Base-by-base conservation (phyloP, 2,888 invertebrate species). In the Drosophila meridiana region DNA sequence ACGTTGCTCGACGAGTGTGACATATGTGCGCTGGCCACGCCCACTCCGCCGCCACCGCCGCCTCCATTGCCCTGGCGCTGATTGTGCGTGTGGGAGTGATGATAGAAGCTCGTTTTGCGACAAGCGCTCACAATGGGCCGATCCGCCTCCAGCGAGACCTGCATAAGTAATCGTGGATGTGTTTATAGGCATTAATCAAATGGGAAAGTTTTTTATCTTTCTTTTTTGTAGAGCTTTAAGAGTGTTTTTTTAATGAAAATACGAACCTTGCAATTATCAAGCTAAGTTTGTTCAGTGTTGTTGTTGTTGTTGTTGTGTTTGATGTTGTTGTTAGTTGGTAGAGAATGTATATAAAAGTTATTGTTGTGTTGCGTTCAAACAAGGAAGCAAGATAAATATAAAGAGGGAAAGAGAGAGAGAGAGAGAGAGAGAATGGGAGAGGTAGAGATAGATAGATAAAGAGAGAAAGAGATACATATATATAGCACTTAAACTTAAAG, bases 1-100 rank as follows among this genome's bases (percentile, higher is more conserved):
- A 97, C 96, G 92, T 96, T 96, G 83, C 95, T 96, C 58, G 96
- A 96, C 56, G 96, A 94, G 80, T 95, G 95, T 40, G 96, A 95
- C 89, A 96, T 94, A 90, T 95, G 95, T 70, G 94, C 94, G 78
- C 93, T 93, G 93, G 14, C 89, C 65, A 5, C 69, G 34, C 63
- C 69, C 28, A 64, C 73, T 7, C 53, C 71, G 36, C 52, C 62
- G 7, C 61, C 68, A 6, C 64, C 73, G 13, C 60, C 72, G 32
- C 73, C 76, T 13, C 69, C 62, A 28, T 72, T 74, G 94, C 94
- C 85, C 93, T 93, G 43, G 9, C 88, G 80, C 38, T 82, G 88
- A 59, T 66, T 94, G 93, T 11, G 93, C 79, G 76, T 81, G 85
- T 91, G 86, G 43, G 82, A 82, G 70, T 91, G 90, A 65, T 90